These are phyloP conservation scores for Drosophila niveifrons DNA, from an alignment of 2,888 invertebrate genomes.

Conservation along the genomic window DNA sequence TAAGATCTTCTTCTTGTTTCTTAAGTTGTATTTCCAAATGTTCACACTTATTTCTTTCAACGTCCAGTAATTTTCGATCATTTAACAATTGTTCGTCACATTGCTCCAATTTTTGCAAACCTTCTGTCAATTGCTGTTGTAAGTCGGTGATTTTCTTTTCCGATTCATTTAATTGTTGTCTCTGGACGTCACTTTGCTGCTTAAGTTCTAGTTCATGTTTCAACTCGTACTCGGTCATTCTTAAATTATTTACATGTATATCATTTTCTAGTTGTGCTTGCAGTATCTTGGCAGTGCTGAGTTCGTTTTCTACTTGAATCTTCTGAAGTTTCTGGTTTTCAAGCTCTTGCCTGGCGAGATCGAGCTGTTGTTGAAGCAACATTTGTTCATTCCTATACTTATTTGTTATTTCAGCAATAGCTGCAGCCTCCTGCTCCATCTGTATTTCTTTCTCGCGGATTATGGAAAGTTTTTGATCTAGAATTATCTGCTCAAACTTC, in stretches of 20 bases:
- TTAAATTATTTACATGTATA: neutral
- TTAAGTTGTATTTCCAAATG: neutral
- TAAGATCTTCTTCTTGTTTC: neutral
- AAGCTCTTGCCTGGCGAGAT: neutral
- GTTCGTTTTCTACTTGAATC: neutral
- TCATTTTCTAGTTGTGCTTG: neutral
- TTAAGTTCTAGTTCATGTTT: neutral
- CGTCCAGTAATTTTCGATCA: too few relatives aligned
- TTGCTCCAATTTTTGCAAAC: too few relatives aligned
- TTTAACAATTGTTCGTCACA: too few relatives aligned
- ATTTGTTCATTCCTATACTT: neutral
- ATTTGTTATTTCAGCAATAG: neutral
- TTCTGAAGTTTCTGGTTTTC: neutral
- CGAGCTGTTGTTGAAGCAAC: neutral
- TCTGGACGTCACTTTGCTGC: neutral
- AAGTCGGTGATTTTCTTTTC: neutral
- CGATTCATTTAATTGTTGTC: neutral
- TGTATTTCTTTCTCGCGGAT: neutral
- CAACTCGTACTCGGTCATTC: neutral
- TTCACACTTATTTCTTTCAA: too few relatives aligned
- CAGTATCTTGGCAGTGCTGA: neutral
- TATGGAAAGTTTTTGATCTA: neutral
- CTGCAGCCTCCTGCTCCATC: neutral
- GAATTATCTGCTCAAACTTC: neutral
- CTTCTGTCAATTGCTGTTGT: too few relatives aligned